Base-by-base conservation (phyloP, 2,888 invertebrate genomes). In the Heliconius aoede region DNA sequence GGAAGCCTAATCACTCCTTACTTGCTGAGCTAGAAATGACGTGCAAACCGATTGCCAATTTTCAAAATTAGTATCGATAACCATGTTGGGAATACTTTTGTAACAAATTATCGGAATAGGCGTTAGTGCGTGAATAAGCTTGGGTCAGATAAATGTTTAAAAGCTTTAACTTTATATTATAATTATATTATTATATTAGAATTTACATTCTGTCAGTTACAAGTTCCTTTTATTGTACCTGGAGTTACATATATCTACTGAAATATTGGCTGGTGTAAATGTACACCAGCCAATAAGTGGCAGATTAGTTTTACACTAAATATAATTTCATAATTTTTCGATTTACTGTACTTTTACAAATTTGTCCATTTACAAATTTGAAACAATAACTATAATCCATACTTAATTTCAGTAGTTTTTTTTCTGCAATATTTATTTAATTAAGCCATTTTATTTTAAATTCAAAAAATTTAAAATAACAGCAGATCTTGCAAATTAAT, bases 11-110 rank as follows among this genome's bases (percentile, higher is more conserved):
- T 85, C 83, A 84, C 83, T 82, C 82, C 79, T 81, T 81, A 84
- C 83, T 84, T 81, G 83, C 82, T 81, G 81, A 80, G 81, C 83
- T 82, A 84, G 82, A 84, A 84, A 83, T 84, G 83, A 84, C 81
- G 81, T 79, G 80, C 79, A 80, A 81, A 81, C 75, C 78, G 79
- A 80, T 79, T 78, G 78, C 74, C 82, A 77, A 81, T 82, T 76
- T 81, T 79, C 79, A 74, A 78, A 81, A 80, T 79, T 78, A 79
- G 78, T 79, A 72, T 73, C 69, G 64, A 65, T 46, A 76, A 78
- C 64, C 76, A 71, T 51, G 65, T 68, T 68, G 60, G 65, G 74
- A 78, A 60, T 40, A 69, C 51, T 69, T 69, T 32, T 30, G 7
- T 26, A 72, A 72, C 40, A 26, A 26, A 72, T 72, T 72, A 26